Base-by-base conservation (phyloP, 2,797 vertebrate species). In the Okamejei kenojei region DNA sequence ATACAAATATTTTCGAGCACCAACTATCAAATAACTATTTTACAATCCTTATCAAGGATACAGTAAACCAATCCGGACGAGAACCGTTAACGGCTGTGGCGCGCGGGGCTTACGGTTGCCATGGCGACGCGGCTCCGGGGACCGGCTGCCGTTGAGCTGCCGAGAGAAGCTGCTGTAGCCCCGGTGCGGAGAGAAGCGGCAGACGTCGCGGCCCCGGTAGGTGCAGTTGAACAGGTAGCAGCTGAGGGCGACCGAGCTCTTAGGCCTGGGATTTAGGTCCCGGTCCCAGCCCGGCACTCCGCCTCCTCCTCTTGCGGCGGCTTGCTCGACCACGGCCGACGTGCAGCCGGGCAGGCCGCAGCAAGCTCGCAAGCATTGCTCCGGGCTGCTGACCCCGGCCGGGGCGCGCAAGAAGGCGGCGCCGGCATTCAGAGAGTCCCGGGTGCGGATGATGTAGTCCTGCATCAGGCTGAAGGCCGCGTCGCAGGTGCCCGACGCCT, bases 161-260 rank as follows among this genome's bases (percentile, higher is more conserved):
- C 97, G 96, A 94, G 95, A 96, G 96, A 98, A 99, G 1, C 97
- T 97, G 95, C 95, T 96, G 96, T 98, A 99, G 63, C 98, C 98
- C 32, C 96, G 96, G 95, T 98, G 98, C 78, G 96, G 95, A 0
- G 98, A 97, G 95, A 98, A 99, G 93, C 96, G 96, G 96, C 98
- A 99, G 21, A 99, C 97, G 84, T 95, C 95, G 79, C 94, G 96
- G 45, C 96, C 96, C 78, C 96, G 96, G 94, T 96, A 96, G 1
- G 96, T 97, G 96, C 98, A 99, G 96, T 98, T 97, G 95, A 99
- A 99, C 94, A 99, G 96, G 95, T 97, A 99, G 93, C 98, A 99
- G 94, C 96, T 95, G 79, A 96, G 95, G 35, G 54, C 38, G 74
- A 45, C 32, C 79, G 54, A 29, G n/a, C 9, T 54, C 7, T 15